Conservation (phyloP, 2,797 vertebrate species). For the Sebastes itinus region DNA sequence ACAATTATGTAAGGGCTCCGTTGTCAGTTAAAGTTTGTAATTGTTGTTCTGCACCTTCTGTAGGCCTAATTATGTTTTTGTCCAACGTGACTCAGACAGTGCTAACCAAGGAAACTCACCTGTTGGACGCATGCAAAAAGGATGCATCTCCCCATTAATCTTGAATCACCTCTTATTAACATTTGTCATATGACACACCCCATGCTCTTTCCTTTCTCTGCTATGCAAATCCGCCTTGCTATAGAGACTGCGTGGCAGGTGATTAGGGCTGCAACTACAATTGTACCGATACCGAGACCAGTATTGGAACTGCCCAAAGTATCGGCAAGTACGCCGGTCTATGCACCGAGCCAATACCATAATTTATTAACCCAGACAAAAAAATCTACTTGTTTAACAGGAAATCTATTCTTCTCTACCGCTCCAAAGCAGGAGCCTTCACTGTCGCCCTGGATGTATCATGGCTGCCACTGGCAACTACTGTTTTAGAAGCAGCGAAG, state of each 20-base stretch:
- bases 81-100: background rate
- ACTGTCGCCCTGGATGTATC: no score
- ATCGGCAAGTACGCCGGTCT: no score
- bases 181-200: background rate
- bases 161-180: background rate
- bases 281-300: no score
- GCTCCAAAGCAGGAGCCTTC: no score
- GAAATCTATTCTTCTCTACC: no score
- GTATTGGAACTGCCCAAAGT: no score
- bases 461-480: no score
- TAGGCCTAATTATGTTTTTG: background rate
- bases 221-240: background rate
- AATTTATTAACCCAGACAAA: no score
- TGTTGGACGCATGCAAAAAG: conserved; percentile 1
- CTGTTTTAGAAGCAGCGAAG: no score
- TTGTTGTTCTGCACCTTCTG: background rate
- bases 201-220: background rate
- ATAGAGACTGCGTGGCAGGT: background rate
- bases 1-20: background rate
- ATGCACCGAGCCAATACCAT: no score
- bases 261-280: no score
- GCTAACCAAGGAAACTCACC: background rate
- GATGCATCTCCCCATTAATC: background rate
- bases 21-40: background rate
- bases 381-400: no score